These are phyloP conservation scores for Chromoteleia sp. DNA, from an alignment of 2,888 invertebrate genomes.

Conservation along the genomic window DNA sequence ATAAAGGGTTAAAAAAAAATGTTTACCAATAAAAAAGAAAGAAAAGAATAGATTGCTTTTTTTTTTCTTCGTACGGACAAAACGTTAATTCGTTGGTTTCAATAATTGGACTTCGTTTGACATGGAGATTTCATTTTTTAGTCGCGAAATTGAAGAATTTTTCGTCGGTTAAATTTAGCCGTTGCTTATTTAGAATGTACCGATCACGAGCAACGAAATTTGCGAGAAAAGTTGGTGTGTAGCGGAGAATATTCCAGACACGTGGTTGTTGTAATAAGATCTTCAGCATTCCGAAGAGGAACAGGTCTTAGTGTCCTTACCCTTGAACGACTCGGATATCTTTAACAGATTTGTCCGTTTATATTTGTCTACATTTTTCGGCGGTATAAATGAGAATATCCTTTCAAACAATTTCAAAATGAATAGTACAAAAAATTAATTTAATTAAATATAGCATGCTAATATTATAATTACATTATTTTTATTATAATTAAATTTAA, in stretches of 20 bases:
- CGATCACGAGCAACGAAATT: conserved; percentile 17
- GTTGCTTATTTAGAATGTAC: conserved; percentile 17
- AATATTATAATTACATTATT: too few relatives aligned
- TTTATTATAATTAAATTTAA: too few relatives aligned
- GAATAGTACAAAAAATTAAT: too few relatives aligned
- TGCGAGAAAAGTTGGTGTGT: conserved; percentile 37
- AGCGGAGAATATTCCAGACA: conserved; percentile 66
- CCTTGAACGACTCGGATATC: conserved; percentile 48
- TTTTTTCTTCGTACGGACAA: too few relatives aligned
- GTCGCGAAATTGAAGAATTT: background rate
- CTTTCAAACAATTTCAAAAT: too few relatives aligned
- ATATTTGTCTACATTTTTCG: conserved; percentile 36
- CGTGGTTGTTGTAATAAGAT: conserved; percentile 78
- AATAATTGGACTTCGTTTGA: background rate
- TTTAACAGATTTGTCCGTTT: conserved; percentile 35
- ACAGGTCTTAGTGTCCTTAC: conserved; percentile 79
- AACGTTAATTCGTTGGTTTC: background rate
- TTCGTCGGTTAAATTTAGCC: conserved; percentile 15
- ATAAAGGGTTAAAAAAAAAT: too few relatives aligned
- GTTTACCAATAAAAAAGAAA: too few relatives aligned
- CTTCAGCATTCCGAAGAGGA: conserved; percentile 77
- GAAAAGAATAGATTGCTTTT: too few relatives aligned
- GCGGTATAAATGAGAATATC: conserved; percentile 13
- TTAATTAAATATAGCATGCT: too few relatives aligned
- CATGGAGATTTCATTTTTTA: background rate